These are phyloP conservation scores for Platysternon megacephalum DNA, from an alignment of 2,113 vertebrate genomes.

Conservation along the genomic window DNA sequence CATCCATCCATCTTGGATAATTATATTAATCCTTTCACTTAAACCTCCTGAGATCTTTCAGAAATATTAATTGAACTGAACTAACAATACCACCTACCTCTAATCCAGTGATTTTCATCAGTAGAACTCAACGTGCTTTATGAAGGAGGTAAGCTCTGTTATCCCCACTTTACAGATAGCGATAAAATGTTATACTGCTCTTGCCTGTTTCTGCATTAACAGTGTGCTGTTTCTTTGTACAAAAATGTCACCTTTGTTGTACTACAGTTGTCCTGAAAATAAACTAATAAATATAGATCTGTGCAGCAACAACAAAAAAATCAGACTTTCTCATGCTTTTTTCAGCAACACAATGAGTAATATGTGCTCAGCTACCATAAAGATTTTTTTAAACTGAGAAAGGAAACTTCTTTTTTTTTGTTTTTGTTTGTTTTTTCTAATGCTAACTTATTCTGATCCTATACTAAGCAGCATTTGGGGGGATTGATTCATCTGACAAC, in stretches of 20 bases:
- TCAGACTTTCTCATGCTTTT: background rate
- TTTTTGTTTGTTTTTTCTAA: background rate
- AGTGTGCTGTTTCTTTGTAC: background rate
- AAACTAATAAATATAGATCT: background rate
- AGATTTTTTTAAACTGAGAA: fast-evolving
- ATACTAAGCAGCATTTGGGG: background rate
- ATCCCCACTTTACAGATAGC: background rate
- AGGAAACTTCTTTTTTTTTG: background rate
- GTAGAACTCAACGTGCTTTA: background rate
- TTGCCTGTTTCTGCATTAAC: background rate
- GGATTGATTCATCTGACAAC: background rate
- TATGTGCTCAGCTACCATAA: background rate
- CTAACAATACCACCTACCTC: background rate
- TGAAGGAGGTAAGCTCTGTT: background rate
- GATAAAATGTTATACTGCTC: background rate
- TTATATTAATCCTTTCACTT: background rate
- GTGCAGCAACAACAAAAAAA: background rate
- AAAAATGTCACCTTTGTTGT: background rate
- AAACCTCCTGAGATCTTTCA: background rate
- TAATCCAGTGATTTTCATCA: background rate
- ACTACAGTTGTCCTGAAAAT: background rate
- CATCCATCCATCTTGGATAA: background rate
- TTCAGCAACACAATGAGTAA: background rate
- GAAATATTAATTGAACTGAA: background rate
- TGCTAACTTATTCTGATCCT: fast-evolving